Conservation (phyloP, 2,113 vertebrate genomes). For the Promerops cafer region DNA sequence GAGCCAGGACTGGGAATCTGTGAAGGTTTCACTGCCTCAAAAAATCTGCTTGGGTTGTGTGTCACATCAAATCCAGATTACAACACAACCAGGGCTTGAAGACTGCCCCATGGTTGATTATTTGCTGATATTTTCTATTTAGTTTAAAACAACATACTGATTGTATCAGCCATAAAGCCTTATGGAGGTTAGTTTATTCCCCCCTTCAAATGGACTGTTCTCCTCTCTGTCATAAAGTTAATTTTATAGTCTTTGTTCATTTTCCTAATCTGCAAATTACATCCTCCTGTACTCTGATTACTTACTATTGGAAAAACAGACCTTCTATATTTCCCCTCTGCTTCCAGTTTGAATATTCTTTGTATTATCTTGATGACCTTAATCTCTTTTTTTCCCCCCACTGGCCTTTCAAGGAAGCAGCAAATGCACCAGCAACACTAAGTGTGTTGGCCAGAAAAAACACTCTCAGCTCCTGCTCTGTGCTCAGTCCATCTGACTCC, state of each 20-base stretch:
- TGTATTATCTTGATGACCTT: slow-evolving; percentile 77
- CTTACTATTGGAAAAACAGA: slow-evolving; percentile 75
- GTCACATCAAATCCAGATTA: background rate
- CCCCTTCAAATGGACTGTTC: slow-evolving; percentile 12
- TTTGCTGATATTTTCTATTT: slow-evolving; percentile 40
- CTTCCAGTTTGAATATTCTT: slow-evolving; percentile 74
- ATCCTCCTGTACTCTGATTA: slow-evolving; percentile 75
- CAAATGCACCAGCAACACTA: slow-evolving; percentile 30
- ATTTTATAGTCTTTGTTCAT: slow-evolving; percentile 80
- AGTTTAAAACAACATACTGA: slow-evolving; percentile 40
- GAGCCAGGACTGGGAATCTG: background rate
- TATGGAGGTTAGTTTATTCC: slow-evolving; percentile 40
- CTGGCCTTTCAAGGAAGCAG: slow-evolving; percentile 51
- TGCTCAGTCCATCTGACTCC: background rate
- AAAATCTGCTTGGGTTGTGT: background rate
- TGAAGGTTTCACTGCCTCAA: background rate
- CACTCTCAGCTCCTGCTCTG: background rate
- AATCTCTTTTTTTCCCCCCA: slow-evolving; percentile 46
- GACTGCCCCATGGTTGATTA: background rate
- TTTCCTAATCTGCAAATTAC: slow-evolving; percentile 80
- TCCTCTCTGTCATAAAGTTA: slow-evolving; percentile 71
- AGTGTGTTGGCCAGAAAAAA: slow-evolving; percentile 22
- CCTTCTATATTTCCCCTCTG: slow-evolving; percentile 51
- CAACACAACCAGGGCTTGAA: background rate
- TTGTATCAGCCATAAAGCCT: slow-evolving; percentile 43